Evolutionary conservation across 2,797 vertebrate genomes (phyloP).

Genomic region (Halcyon leucocephala): DNA sequence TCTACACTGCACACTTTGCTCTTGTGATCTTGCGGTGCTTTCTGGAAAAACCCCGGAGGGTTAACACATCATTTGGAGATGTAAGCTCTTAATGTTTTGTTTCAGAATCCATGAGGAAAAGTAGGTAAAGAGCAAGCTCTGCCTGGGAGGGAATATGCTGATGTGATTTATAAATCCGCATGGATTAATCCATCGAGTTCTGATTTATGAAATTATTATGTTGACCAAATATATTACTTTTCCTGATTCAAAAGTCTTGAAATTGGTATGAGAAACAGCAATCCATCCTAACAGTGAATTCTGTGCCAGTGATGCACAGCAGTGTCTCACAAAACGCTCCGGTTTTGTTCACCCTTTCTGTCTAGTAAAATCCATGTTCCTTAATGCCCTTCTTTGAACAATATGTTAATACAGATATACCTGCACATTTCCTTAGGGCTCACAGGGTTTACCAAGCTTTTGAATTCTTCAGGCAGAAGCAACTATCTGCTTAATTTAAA

Average conservation of each 20-base stretch:
- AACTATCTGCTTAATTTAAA: not conserved
- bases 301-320: not conserved
- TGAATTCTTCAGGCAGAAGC: conserved; percentile 10
- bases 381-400: conserved; percentile 21
- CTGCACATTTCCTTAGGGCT: not conserved
- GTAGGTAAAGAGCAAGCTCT: conserved; percentile 3
- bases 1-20: not conserved
- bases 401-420: conserved; percentile 19
- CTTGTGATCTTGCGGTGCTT: not conserved
- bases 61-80: conserved; percentile 9
- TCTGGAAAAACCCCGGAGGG: not conserved
- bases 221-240: conserved; percentile 27
- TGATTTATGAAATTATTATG: conserved; percentile 49
- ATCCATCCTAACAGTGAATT: not conserved
- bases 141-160: conserved; percentile 36
- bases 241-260: not conserved
- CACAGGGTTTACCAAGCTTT: conserved; percentile 33
- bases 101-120: not conserved
- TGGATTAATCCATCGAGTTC: conserved; percentile 42
- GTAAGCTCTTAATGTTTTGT: not conserved
- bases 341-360: not conserved
- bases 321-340: not conserved
- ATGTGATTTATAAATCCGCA: conserved; percentile 24
- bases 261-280: not conserved
- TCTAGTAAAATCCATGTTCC: not conserved